phyloP scores from a whole-genome alignment of 23 tunicate genomes.

The Trididemnum clinides region DNA sequence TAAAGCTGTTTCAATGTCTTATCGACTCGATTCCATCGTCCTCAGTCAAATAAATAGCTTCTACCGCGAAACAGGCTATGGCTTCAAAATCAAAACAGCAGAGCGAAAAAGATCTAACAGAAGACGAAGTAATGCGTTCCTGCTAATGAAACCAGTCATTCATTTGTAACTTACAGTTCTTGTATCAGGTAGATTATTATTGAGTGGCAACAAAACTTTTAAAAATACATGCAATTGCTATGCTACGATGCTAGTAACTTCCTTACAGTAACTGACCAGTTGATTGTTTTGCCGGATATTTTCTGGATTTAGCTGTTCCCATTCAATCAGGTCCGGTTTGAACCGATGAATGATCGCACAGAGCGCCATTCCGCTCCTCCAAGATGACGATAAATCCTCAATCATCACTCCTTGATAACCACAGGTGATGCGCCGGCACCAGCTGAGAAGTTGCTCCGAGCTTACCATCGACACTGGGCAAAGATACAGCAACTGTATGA shows the following conservation, averaged over 20 bases:
- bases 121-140: no score
- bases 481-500: no score
- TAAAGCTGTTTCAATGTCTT: no score
- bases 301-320: slow-evolving; percentile 32
- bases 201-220: neutral
- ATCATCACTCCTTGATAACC: slow-evolving; percentile 65
- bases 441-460: slow-evolving; percentile 20
- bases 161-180: no score
- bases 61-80: no score
- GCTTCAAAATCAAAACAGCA: no score
- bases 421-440: slow-evolving; percentile 65
- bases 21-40: no score
- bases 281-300: slow-evolving; percentile 72
- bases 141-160: no score
- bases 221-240: no score
- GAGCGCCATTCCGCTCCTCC: slow-evolving; percentile 82
- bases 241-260: neutral
- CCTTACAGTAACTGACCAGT: slow-evolving; percentile 49
- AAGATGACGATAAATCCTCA: slow-evolving; percentile 70
- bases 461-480: slow-evolving; percentile 5
- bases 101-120: no score
- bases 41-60: no score
- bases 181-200: no score
- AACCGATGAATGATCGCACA: slow-evolving; percentile 88
- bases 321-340: slow-evolving; percentile 71